These are phyloP conservation scores for Naja naja DNA, from an alignment of 2,113 vertebrate species.

Conservation along the genomic window DNA sequence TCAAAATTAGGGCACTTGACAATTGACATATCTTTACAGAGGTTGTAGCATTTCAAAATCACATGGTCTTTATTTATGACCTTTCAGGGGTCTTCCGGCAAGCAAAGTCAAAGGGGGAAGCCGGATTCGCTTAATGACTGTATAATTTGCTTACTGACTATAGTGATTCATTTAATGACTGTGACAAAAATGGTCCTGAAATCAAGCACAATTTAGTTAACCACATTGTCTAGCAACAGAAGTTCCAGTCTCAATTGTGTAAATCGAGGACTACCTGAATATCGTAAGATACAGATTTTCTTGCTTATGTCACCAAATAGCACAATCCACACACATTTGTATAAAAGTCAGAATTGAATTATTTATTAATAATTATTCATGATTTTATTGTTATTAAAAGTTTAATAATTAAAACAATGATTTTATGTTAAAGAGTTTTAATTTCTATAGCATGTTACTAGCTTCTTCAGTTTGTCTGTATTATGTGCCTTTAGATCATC, in stretches of 20 bases:
- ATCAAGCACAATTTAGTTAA: background rate
- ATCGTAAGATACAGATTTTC: background rate
- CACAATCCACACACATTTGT: background rate
- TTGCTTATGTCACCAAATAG: background rate
- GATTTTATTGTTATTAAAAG: background rate
- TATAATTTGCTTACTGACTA: background rate
- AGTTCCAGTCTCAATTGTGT: background rate
- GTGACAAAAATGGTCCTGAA: background rate
- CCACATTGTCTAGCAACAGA: background rate
- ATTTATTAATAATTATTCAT: background rate
- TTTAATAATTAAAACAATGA: background rate
- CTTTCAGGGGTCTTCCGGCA: background rate
- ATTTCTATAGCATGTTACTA: background rate
- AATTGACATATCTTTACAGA: background rate
- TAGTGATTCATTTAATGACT: background rate
- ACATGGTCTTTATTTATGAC: background rate
- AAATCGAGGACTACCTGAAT: background rate
- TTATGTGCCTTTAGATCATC: slow-evolving; percentile 68
- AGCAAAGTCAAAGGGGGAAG: background rate
- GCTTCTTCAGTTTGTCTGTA: slow-evolving; percentile 44
- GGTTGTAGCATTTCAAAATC: background rate
- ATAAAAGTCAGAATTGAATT: slow-evolving; percentile 22
- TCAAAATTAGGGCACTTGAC: background rate
- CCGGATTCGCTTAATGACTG: background rate
- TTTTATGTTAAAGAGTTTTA: slow-evolving; percentile 13